These are phyloP conservation scores for Eurypyga helias DNA, from an alignment of 2,113 vertebrate genomes.

Conservation along the genomic window DNA sequence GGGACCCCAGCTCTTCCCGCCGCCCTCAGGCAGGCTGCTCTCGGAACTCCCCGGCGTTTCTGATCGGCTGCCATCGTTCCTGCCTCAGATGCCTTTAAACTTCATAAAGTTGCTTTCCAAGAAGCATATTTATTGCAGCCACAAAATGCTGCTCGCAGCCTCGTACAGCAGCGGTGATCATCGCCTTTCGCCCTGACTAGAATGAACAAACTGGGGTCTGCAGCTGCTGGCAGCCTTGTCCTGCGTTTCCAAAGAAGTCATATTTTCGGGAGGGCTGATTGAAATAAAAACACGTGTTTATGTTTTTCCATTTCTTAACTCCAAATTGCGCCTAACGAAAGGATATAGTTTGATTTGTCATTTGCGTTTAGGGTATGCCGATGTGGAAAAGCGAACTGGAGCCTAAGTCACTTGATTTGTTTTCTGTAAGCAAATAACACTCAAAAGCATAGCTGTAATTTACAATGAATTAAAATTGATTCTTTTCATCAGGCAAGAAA, in stretches of 20 bases:
- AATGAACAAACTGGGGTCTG: neutral
- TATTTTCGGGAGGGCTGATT: neutral
- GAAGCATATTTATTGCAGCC: neutral
- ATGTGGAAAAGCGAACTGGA: constrained; percentile 71
- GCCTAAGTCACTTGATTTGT: constrained; percentile 72
- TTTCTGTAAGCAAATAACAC: constrained; percentile 80
- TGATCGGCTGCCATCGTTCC: neutral
- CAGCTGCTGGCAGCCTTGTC: constrained; percentile 6
- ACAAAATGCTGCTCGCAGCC: neutral
- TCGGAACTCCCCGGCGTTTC: neutral
- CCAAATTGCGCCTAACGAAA: constrained; percentile 53
- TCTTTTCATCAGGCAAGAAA: constrained; percentile 87
- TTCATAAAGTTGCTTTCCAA: constrained; percentile 43
- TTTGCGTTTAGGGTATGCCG: constrained; percentile 52
- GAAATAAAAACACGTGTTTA: constrained; percentile 52
- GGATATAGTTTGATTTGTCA: constrained; percentile 53
- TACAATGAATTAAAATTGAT: constrained; percentile 87
- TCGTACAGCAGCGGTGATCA: neutral
- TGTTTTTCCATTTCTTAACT: constrained; percentile 25
- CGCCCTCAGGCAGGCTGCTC: neutral
- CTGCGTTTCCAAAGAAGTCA: constrained; percentile 20
- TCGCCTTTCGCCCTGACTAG: constrained; percentile 3
- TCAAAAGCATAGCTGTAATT: constrained; percentile 83
- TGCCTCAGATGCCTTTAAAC: neutral
- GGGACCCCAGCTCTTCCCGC: neutral